Evolutionary conservation across 2,888 invertebrate species (phyloP).

Genomic region (Volucella zonaria): DNA sequence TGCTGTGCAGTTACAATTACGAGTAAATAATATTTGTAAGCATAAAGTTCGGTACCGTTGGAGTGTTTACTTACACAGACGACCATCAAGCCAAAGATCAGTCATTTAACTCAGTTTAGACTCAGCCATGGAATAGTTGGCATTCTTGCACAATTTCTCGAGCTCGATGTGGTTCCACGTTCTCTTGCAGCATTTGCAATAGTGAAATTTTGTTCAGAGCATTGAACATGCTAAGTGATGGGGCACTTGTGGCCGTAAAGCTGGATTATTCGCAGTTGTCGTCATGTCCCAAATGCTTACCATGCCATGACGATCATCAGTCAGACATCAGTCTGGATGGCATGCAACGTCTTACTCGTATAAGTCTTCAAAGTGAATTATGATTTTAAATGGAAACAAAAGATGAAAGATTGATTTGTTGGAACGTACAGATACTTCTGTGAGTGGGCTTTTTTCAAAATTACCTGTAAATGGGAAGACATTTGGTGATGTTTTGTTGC

Average conservation of each 20-base stretch:
- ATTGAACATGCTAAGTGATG: constrained; percentile 18
- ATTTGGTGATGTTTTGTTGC: not conserved
- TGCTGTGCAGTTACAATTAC: constrained; percentile 51
- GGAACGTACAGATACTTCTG: not conserved
- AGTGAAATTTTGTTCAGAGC: constrained; percentile 41
- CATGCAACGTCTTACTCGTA: constrained; percentile 47
- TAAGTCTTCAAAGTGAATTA: constrained; percentile 35
- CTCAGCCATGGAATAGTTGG: constrained; percentile 48
- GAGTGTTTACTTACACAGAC: constrained; percentile 29
- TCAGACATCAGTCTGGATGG: constrained; percentile 49
- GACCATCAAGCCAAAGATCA: constrained; percentile 56
- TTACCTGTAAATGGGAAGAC: not conserved
- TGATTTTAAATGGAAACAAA: not conserved
- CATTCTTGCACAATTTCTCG: constrained; percentile 53
- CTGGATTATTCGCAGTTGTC: constrained; percentile 44
- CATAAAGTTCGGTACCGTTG: constrained; percentile 34
- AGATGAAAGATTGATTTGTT: constrained; percentile 11
- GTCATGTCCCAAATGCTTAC: constrained; percentile 68
- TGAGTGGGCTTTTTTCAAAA: too few species aligned
- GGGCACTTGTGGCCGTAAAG: constrained; percentile 21
- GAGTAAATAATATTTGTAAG: constrained; percentile 45
- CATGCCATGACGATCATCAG: constrained; percentile 63
- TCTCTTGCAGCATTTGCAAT: not conserved
- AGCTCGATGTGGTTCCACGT: constrained; percentile 25
- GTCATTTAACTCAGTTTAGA: constrained; percentile 7